phyloP scores from a whole-genome alignment of 2,797 vertebrate genomes.

The Rhynchonycteris naso region DNA sequence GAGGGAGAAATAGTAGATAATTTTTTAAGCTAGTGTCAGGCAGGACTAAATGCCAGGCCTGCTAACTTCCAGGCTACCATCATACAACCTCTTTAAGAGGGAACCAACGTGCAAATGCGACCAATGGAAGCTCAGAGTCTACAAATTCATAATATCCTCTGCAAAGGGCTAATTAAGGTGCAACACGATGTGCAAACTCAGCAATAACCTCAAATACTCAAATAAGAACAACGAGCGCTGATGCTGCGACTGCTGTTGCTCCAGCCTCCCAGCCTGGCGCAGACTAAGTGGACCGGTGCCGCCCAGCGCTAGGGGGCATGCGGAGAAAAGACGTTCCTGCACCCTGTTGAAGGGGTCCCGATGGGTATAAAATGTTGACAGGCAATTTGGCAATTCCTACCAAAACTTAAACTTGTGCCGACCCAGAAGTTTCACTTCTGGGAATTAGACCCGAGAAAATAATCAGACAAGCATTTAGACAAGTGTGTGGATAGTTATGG shows the following conservation, averaged over 20 bases:
- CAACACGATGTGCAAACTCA: background rate
- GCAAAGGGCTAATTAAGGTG: background rate
- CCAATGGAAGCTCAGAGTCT: background rate
- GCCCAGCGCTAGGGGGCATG: background rate
- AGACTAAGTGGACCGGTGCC: conserved; percentile 17
- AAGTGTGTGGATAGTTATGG: background rate
- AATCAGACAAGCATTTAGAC: background rate
- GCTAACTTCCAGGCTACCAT: background rate
- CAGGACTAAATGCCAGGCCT: background rate
- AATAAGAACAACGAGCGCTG: background rate
- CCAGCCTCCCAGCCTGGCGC: conserved; percentile 25
- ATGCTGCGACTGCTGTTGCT: background rate
- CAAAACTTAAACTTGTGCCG: conserved; percentile 50
- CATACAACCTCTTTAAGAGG: background rate
- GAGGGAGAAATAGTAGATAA: background rate
- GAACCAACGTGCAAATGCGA: background rate
- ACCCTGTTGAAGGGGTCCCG: conserved; percentile 18
- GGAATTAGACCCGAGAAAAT: conserved; percentile 42
- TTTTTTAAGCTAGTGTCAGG: background rate
- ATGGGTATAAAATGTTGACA: conserved; percentile 55
- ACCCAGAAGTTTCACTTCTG: conserved; percentile 44
- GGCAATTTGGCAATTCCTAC: conserved; percentile 43
- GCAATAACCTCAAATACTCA: conserved; percentile 16
- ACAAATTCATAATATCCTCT: background rate
- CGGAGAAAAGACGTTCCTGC: conserved; percentile 29